Conservation (phyloP, 1,140 invertebrate genomes). For the Eriocheir sinensis region DNA sequence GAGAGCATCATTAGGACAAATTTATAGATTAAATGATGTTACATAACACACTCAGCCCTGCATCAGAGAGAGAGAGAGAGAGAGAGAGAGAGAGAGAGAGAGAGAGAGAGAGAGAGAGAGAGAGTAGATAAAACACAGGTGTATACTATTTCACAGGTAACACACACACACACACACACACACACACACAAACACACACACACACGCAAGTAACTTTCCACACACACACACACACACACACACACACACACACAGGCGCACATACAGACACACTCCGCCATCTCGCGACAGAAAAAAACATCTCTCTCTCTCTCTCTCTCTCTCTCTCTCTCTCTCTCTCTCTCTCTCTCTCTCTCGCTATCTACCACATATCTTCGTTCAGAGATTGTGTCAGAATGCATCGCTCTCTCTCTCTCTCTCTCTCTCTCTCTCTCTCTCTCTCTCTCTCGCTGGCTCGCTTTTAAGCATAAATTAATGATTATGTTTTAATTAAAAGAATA, state of each 20-base stretch:
- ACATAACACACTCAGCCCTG: too few relatives aligned
- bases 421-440: neutral
- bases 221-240: neutral
- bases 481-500: constrained; percentile 27
- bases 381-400: neutral
- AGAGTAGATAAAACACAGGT: neutral
- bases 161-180: neutral
- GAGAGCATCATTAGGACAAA: neutral
- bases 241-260: neutral
- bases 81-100: neutral
- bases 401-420: neutral
- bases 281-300: neutral
- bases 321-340: too few relatives aligned
- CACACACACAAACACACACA: neutral
- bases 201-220: too few relatives aligned
- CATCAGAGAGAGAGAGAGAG: neutral
- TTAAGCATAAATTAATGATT: constrained; percentile 27
- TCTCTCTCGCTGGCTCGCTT: neutral
- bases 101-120: constrained; percentile 12
- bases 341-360: too few relatives aligned
- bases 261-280: neutral
- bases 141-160: too few relatives aligned
- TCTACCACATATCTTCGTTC: neutral
- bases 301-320: too few relatives aligned
- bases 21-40: too few relatives aligned